Base-by-base conservation (phyloP, 2,888 invertebrate genomes). In the Cactoblastis cactorum region DNA sequence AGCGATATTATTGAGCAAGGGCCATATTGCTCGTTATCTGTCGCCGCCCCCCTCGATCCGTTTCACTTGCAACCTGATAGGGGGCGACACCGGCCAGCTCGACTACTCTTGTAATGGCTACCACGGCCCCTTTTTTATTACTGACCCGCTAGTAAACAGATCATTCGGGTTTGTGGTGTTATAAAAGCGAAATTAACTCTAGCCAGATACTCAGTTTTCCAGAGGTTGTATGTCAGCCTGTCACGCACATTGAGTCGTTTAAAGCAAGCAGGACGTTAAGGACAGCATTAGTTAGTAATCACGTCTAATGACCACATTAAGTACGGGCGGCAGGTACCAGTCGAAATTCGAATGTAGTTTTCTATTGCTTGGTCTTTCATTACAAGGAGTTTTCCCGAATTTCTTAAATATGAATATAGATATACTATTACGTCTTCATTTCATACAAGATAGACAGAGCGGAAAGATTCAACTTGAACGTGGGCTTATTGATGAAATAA, bases 101-200 rank as follows among this genome's bases (percentile, higher is more conserved):
- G 76, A 71, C 80, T 80, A 80, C 83, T 84, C 81, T 69, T 64
- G 78, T 86, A 86, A 86, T 85, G 80, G 83, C 83, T 78, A 83
- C 84, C 80, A 77, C 85, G 80, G 83, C 84, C 88, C 84, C 80
- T 76, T 85, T 85, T 89, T 89, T 89, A 89, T 86, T 86, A 88
- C 88, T 86, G 84, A 83, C 84, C 88, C 87, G 87, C 88, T 85
- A 89, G 88, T 89, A 89, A 88, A 89, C 88, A 89, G 88, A 88
- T 88, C 88, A 88, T 89, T 88, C 86, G 83, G 86, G 84, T 87
- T 88, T 88, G 88, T 88, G 88, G 86, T 88, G 88, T 81, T 87
- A 88, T 89, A 89, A 89, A 89, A 89, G 87, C 84, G 81, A 83
- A 89, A 89, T 88, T 88, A 88, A 87, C 84, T 83, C 77, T 73